A percentile compares a stretch with the other conserved stretches of the same genome.
Conservation (phyloP, 2,888 invertebrate genomes). For the Agrilus biguttatus region DNA sequence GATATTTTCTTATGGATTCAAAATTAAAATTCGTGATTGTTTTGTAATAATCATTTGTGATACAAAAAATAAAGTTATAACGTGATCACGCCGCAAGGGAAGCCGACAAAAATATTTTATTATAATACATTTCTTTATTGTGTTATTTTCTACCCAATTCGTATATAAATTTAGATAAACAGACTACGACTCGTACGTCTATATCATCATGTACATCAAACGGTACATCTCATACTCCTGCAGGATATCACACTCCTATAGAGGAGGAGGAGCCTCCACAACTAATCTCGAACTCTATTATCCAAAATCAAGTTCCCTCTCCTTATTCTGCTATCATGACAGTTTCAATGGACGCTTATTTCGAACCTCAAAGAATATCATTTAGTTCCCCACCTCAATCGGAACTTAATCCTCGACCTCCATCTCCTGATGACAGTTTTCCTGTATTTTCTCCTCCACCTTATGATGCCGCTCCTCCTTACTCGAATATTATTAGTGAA, state of each 20-base stretch:
- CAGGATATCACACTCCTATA: conserved; percentile 69
- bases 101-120: too few relatives aligned
- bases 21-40: too few relatives aligned
- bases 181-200: conserved; percentile 41
- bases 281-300: conserved; percentile 37
- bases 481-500: conserved; percentile 25
- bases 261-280: conserved; percentile 32
- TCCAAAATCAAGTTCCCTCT: conserved; percentile 44
- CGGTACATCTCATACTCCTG: conserved; percentile 45
- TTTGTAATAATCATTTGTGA: too few relatives aligned
- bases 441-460: conserved; percentile 77
- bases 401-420: conserved; percentile 49
- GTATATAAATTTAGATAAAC: conserved; percentile 14
- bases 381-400: conserved; percentile 66
- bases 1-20: too few relatives aligned
- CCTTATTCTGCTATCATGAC: conserved; percentile 77
- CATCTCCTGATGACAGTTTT: conserved; percentile 67
- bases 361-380: conserved; percentile 71
- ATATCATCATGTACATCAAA: conserved; percentile 45
- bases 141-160: not conserved
- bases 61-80: too few relatives aligned
- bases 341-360: conserved; percentile 69
- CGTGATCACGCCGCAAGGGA: too few relatives aligned
- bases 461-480: conserved; percentile 35
- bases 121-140: too few relatives aligned